phyloP scores from a whole-genome alignment of 2,113 vertebrate genomes.

The Telmatochromis brichardi region DNA sequence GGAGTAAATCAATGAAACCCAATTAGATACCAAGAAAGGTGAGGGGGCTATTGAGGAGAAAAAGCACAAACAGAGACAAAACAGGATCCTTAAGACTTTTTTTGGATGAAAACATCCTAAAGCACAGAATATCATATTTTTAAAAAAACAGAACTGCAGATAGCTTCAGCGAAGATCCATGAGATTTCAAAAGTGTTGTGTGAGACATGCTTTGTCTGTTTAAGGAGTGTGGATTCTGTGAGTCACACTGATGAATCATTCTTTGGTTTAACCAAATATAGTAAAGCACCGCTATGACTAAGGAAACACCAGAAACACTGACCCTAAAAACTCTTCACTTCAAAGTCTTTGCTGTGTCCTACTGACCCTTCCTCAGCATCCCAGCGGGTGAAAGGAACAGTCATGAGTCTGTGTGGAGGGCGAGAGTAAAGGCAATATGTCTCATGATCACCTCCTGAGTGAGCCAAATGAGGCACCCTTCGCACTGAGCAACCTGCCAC shows the following conservation, averaged over 20 bases:
- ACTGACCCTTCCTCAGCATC: background rate
- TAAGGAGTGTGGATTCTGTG: background rate
- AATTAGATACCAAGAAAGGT: slow-evolving; percentile 64
- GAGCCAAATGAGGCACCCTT: slow-evolving; percentile 59
- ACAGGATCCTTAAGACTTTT: background rate
- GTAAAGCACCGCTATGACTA: background rate
- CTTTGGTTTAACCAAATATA: background rate
- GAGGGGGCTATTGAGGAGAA: slow-evolving; percentile 40
- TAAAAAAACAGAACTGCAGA: background rate
- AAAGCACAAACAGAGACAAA: background rate
- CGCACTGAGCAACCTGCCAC: slow-evolving; percentile 56
- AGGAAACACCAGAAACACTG: background rate
- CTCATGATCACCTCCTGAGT: slow-evolving; percentile 56
- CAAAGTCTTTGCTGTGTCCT: background rate
- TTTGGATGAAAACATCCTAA: background rate
- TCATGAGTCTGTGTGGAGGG: slow-evolving; percentile 26
- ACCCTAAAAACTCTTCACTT: background rate
- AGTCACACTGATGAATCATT: background rate
- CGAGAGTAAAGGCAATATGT: slow-evolving; percentile 47
- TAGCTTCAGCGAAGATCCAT: background rate
- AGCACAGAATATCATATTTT: background rate
- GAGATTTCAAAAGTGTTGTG: background rate
- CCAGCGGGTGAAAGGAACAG: background rate
- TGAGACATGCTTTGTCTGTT: background rate
- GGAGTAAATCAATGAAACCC: slow-evolving; percentile 71